A percentile compares a stretch with the other conserved stretches of the same genome.
These are phyloP conservation scores for Coenonympha arcania DNA, from an alignment of 2,888 invertebrate species.

Conservation along the genomic window DNA sequence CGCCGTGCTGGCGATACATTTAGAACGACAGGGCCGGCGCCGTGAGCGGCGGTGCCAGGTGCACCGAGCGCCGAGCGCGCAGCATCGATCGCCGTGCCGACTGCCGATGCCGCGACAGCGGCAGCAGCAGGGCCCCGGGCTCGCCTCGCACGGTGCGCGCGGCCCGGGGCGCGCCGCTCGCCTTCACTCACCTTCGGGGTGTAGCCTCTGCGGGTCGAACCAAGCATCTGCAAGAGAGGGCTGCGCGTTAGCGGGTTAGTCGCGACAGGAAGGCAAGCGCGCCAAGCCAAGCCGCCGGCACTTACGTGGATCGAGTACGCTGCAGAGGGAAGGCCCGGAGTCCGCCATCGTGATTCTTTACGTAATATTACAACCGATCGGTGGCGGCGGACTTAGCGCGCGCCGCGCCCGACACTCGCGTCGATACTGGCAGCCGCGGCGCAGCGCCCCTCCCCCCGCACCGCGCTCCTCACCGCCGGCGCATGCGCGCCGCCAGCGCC, in stretches of 20 bases:
- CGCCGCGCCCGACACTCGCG: constrained; percentile 73
- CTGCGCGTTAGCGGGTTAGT: constrained; percentile 74
- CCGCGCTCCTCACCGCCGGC: constrained; percentile 33
- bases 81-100: constrained; percentile 27
- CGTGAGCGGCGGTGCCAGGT: constrained; percentile 11
- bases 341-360: constrained; percentile 66
- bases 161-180: constrained; percentile 27
- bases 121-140: too few species aligned
- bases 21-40: constrained; percentile 28
- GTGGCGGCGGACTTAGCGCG: constrained; percentile 56
- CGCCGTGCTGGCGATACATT: constrained; percentile 31
- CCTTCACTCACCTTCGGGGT: constrained; percentile 87
- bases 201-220: constrained; percentile 93
- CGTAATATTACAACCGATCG: constrained; percentile 53
- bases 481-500: constrained; percentile 33
- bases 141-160: not conserved
- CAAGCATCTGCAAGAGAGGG: constrained; percentile 89
- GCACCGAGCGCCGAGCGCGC: constrained; percentile 27
- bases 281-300: constrained; percentile 41
- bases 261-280: constrained; percentile 59
- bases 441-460: constrained; percentile 44
- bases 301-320: constrained; percentile 68
- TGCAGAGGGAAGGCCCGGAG: constrained; percentile 67
- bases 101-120: too few species aligned
- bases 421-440: constrained; percentile 69